phyloP scores from a whole-genome alignment of 2,113 vertebrate genomes.

The Tetrax tetrax region DNA sequence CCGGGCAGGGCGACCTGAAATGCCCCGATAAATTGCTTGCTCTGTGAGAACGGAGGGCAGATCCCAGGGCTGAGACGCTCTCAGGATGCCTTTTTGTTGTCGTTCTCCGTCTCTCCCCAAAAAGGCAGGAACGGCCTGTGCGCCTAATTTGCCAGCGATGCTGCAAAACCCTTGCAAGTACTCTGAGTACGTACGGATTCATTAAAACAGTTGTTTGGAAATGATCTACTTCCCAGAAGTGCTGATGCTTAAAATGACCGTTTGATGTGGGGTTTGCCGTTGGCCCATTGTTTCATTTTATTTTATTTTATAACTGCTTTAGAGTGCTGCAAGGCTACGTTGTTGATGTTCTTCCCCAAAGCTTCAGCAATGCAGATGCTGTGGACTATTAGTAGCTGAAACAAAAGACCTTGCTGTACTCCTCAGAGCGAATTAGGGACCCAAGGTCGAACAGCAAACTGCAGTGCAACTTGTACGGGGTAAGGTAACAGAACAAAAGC shows the following conservation, averaged over 20 bases:
- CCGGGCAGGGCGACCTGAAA: no score
- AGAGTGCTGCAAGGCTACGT: neutral
- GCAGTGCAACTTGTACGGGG: conserved; percentile 41
- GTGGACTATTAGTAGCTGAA: conserved; percentile 54
- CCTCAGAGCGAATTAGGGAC: conserved; percentile 15
- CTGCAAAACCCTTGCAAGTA: neutral
- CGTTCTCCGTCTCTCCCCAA: neutral
- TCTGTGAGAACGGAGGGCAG: neutral
- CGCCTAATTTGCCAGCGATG: neutral
- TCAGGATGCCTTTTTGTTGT: neutral
- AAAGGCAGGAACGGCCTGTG: neutral
- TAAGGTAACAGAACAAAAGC: neutral
- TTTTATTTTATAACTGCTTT: neutral
- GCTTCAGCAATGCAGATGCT: conserved; percentile 68
- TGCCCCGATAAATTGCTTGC: neutral
- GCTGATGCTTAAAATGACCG: neutral
- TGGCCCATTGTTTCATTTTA: neutral
- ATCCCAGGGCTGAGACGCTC: neutral
- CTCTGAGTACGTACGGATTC: neutral
- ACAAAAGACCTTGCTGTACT: conserved; percentile 53
- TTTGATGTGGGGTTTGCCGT: neutral
- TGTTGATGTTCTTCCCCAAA: conserved; percentile 11
- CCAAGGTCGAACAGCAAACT: conserved; percentile 74
- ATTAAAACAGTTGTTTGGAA: neutral
- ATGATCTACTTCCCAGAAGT: neutral